Base-by-base conservation (phyloP, 2,888 invertebrate species). In the Apamea monoglypha region DNA sequence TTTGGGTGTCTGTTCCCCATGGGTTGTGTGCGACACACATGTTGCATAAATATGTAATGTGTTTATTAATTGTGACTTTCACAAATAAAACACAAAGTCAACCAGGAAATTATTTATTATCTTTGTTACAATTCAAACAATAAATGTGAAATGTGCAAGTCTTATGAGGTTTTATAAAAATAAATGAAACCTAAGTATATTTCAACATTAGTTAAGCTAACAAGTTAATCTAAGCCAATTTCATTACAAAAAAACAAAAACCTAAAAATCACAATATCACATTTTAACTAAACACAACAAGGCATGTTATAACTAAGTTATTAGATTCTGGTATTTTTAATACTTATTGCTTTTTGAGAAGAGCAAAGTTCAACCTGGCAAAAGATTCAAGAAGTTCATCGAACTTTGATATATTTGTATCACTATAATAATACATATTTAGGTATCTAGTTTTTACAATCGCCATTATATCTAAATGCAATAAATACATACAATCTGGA, bases 251-350 rank as follows among this genome's bases (percentile, higher is more conserved):
- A 44, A 96, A 95, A 93, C 44, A 93, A 92, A 94, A 89, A 90
- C 87, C 93, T 93, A 94, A 94, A 94, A 92, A 92, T 91, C 92
- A 94, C 93, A 94, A 95, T 95, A 96, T 96, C 96, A 96, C 96
- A 96, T 95, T 95, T 95, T 93, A 95, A 95, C 94, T 95, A 95
- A 96, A 96, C 93, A 95, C 94, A 95, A 95, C 92, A 94, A 94
- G 92, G 92, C 91, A 91, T 89, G 85, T 92, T 92, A 91, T 91
- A 92, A 91, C 91, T 92, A 93, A 90, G 92, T 93, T 92, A 91
- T 90, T 93, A 93, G 92, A 92, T 93, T 94, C 92, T 91, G 91
- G 92, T 92, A 93, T 91, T 92, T 85, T 89, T 93, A 94, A 94
- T 94, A 94, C 92, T 93, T 95, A 94, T 95, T 95, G 95, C 95